Percentiles rank a stretch among this genome's conserved stretches.
Conservation (phyloP, 2,113 vertebrate genomes). For the Mobula birostris region DNA sequence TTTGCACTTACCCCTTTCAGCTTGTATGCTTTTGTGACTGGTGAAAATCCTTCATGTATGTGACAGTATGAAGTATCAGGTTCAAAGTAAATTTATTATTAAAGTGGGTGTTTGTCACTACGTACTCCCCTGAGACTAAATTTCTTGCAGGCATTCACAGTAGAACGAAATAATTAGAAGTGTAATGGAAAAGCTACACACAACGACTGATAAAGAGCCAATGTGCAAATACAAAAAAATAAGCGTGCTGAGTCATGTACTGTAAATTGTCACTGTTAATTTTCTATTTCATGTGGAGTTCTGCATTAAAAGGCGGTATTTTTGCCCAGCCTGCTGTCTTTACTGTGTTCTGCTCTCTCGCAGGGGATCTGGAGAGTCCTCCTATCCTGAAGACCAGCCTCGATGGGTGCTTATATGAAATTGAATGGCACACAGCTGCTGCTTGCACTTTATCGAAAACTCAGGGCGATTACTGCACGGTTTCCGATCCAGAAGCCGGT, state of each 20-base stretch:
- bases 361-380: conserved; percentile 80
- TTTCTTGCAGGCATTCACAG: no score
- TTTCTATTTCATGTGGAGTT: no score
- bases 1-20: no score
- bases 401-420: conserved; percentile 63
- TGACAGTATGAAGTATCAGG: background rate
- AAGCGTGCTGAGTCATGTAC: no score
- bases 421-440: conserved; percentile 84
- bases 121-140: no score
- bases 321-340: background rate
- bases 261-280: no score
- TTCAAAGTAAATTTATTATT: background rate
- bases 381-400: conserved; percentile 62
- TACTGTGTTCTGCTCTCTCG: background rate
- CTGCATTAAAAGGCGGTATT: no score
- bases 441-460: conserved; percentile 80
- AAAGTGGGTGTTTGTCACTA: no score
- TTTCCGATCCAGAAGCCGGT: conserved; percentile 81
- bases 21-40: background rate
- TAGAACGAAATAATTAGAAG: no score
- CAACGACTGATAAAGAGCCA: no score
- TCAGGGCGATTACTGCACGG: conserved; percentile 74
- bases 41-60: background rate
- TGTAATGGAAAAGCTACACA: no score
- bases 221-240: no score